Conservation (phyloP, 2,888 invertebrate species). For the Ormyrus rosae region DNA sequence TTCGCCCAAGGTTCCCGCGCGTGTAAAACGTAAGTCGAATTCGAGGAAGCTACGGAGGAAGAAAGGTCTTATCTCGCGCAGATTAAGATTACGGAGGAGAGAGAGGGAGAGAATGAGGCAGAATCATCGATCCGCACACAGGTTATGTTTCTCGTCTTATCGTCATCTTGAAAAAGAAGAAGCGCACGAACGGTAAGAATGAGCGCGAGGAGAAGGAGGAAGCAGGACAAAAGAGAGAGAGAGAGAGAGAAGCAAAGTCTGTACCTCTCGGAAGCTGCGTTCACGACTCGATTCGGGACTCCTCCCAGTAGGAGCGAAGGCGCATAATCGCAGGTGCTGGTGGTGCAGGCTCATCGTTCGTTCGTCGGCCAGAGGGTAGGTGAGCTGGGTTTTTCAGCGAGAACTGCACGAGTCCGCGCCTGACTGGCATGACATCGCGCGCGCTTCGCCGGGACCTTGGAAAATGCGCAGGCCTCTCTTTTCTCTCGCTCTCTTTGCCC, state of each 20-base stretch:
- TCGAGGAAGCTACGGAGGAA: too few species aligned
- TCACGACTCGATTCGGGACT: not conserved
- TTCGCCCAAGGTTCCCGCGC: not conserved
- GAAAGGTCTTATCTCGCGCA: too few species aligned
- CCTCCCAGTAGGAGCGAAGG: not conserved
- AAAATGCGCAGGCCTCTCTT: not conserved
- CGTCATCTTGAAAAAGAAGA: not conserved
- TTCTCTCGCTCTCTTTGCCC: constrained; percentile 10
- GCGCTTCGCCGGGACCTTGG: not conserved
- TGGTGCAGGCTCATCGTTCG: constrained; percentile 15
- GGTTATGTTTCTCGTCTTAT: constrained; percentile 23
- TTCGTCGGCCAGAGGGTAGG: constrained; percentile 15
- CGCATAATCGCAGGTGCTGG: constrained; percentile 26
- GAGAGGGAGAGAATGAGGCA: too few species aligned
- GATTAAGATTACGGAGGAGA: too few species aligned
- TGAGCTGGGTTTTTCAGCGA: constrained; percentile 33
- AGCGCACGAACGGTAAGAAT: not conserved
- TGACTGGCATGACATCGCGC: not conserved
- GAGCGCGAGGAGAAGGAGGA: not conserved
- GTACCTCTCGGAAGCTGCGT: constrained; percentile 19
- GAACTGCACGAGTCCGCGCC: not conserved
- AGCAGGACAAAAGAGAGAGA: not conserved
- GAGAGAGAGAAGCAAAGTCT: not conserved
- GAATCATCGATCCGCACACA: not conserved
- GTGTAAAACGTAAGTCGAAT: not conserved